A percentile compares a stretch with the other conserved stretches of the same genome.
Evolutionary conservation across 2,888 invertebrate species (phyloP).

Genomic region (Lepidocyrtinus sp.): DNA sequence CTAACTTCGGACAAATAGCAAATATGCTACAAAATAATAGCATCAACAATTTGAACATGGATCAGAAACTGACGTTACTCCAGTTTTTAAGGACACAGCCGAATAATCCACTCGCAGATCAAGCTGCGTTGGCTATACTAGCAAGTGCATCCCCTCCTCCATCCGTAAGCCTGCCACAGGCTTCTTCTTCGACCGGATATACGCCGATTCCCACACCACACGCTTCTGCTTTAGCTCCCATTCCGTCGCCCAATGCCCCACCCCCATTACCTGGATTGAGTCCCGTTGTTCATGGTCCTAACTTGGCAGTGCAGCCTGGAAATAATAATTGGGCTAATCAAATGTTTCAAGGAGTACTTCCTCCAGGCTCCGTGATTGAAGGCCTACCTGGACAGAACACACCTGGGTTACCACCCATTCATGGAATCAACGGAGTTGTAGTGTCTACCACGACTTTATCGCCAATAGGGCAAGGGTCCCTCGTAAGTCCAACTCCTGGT

Average conservation of each 20-base stretch:
- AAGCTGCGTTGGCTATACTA: conserved; percentile 45
- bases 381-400: conserved; percentile 31
- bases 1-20: background rate
- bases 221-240: background rate
- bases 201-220: background rate
- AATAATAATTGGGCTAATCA: conserved; percentile 9
- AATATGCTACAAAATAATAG: conserved; percentile 49
- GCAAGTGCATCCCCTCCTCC: background rate
- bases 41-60: conserved; percentile 48
- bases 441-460: conserved; percentile 36
- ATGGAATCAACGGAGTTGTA: background rate
- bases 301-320: conserved; percentile 16
- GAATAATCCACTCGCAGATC: conserved; percentile 42
- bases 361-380: conserved; percentile 62
- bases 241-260: background rate
- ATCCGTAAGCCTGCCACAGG: background rate
- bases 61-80: conserved; percentile 66
- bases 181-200: background rate
- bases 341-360: conserved; percentile 49
- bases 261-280: background rate
- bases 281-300: conserved; percentile 26
- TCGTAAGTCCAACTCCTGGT: conserved; percentile 22
- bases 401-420: conserved; percentile 10
- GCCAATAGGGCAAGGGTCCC: conserved; percentile 17
- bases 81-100: conserved; percentile 59